Evolutionary conservation across 2,113 vertebrate species (phyloP).

Genomic region (Orycteropus afer): DNA sequence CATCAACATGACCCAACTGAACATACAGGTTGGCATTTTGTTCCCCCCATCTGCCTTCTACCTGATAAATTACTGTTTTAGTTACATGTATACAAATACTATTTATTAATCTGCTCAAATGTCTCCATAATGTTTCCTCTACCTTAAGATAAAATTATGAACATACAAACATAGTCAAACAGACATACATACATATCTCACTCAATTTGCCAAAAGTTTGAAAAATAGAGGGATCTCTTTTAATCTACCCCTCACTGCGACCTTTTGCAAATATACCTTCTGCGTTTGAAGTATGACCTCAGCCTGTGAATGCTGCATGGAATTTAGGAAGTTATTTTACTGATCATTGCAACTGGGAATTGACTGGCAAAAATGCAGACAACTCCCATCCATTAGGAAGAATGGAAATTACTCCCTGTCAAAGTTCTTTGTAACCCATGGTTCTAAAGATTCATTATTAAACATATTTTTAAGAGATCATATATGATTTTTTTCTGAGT

Average conservation of each 20-base stretch:
- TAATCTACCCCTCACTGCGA: not conserved
- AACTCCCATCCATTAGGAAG: not conserved
- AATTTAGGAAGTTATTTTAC: conserved; percentile 33
- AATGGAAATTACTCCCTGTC: not conserved
- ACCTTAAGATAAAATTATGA: conserved; percentile 67
- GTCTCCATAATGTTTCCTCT: conserved; percentile 67
- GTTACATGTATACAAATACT: conserved; percentile 85
- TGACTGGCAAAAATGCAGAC: not conserved
- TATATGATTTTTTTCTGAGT: not conserved
- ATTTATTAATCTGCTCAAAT: conserved; percentile 86
- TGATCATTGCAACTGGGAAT: not conserved
- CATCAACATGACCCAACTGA: conserved; percentile 81
- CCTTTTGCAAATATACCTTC: not conserved
- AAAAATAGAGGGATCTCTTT: conserved; percentile 33
- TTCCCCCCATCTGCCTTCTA: conserved; percentile 82
- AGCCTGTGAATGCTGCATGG: not conserved
- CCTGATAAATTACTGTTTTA: conserved; percentile 88
- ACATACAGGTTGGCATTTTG: conserved; percentile 82
- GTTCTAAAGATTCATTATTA: not conserved
- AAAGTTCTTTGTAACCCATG: not conserved
- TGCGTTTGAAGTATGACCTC: not conserved
- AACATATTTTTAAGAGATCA: not conserved
- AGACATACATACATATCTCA: not conserved
- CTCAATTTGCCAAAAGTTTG: conserved; percentile 53
- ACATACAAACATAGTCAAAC: not conserved